A percentile compares a stretch with the other conserved stretches of the same genome.
phyloP scores from a whole-genome alignment of 2,113 vertebrate genomes.

The Otolemur garnettii region DNA sequence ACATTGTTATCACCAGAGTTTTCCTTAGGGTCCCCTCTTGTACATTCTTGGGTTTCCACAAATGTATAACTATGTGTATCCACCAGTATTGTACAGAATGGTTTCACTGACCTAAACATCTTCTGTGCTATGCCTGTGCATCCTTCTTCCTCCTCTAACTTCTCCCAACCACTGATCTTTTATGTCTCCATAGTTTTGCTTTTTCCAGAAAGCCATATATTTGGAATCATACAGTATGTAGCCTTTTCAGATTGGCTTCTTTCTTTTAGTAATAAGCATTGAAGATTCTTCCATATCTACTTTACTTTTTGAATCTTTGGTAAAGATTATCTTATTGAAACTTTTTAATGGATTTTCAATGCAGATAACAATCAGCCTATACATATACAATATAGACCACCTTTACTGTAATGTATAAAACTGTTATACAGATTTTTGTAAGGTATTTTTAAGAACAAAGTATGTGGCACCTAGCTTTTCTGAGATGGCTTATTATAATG shows the following conservation, averaged over 20 bases:
- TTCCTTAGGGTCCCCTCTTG: not conserved
- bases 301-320: constrained; percentile 21
- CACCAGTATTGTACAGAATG: not conserved
- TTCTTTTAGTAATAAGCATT: constrained; percentile 1
- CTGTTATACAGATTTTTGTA: not conserved
- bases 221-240: not conserved
- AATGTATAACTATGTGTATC: not conserved
- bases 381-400: constrained; percentile 18
- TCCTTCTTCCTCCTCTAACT: not conserved
- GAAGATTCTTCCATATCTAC: not conserved
- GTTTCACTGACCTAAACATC: not conserved
- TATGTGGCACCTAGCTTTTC: not conserved
- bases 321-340: constrained; percentile 14
- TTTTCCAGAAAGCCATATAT: not conserved
- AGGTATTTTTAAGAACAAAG: constrained; percentile 47
- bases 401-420: constrained; percentile 39
- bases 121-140: not conserved
- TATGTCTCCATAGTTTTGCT: not conserved
- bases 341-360: constrained; percentile 16
- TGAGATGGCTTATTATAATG: not conserved
- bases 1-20: not conserved
- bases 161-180: not conserved
- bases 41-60: not conserved
- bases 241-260: constrained; percentile 10
- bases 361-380: not conserved